phyloP scores from a whole-genome alignment of 2,113 vertebrate genomes.

The Callionymus lyra region DNA sequence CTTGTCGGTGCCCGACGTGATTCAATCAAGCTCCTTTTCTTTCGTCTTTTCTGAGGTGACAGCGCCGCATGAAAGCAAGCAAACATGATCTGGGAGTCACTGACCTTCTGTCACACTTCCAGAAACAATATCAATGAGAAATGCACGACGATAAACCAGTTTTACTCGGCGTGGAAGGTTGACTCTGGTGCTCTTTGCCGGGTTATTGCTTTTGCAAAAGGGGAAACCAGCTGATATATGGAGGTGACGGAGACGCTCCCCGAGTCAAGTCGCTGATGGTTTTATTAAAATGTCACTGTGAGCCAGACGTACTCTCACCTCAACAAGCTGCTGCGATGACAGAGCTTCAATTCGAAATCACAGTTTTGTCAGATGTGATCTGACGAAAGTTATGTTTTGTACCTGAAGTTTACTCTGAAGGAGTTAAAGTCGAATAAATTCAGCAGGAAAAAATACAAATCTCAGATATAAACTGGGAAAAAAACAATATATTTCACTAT shows the following conservation, averaged over 20 bases:
- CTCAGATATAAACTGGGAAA: too few species aligned
- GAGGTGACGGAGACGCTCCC: conserved; percentile 25
- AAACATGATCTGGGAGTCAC: conserved; percentile 35
- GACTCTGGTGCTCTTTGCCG: conserved; percentile 7
- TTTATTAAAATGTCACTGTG: conserved; percentile 41
- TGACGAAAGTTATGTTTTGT: too few species aligned
- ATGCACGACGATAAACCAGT: conserved; percentile 33
- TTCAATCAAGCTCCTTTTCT: too few species aligned
- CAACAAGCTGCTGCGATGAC: conserved; percentile 13
- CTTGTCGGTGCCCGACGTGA: too few species aligned
- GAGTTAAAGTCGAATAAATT: too few species aligned
- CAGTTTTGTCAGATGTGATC: too few species aligned
- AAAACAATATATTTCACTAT: too few species aligned
- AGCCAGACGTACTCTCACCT: conserved; percentile 6
- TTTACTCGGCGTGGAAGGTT: conserved; percentile 31
- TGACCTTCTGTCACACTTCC: conserved; percentile 27
- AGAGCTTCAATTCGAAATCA: conserved; percentile 14
- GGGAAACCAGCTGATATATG: conserved; percentile 28
- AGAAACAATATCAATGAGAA: conserved; percentile 20
- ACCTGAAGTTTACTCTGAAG: too few species aligned
- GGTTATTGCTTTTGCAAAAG: conserved; percentile 37
- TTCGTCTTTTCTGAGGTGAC: conserved; percentile 17
- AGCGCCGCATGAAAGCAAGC: conserved; percentile 16
- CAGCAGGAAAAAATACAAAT: too few species aligned
- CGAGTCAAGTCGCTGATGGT: conserved; percentile 28